Evolutionary conservation across 2,888 invertebrate species (phyloP), one percentile per base, ranked within the genome.

Genomic region (Dolichopus griseipennis): DNA sequence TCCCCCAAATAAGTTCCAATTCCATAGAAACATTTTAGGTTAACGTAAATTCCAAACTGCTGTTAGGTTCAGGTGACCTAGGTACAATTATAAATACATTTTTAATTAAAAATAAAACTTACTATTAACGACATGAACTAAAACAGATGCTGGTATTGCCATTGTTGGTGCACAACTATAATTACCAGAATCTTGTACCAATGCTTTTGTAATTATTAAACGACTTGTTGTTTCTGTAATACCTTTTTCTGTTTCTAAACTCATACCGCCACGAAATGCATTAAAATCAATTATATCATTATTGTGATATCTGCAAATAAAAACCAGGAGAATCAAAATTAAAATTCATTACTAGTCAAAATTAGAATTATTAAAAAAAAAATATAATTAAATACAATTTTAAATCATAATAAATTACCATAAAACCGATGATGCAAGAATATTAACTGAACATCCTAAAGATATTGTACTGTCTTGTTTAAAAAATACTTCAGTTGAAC

Each of bases 401-500:
- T 12, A 37, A 8, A 10, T 37, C 4, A 37, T 5, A 37, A 8
- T 37, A 37, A 37, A 12, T 37, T 84, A 88, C 89, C 89, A 89
- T 72, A 86, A 81, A 70, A 89, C 87, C 43, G 89, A 88, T 71
- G 89, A 88, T 69, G 92, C 92, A 81, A 93, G 92, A 75, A 92
- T 90, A 82, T 93, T 93, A 75, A 93, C 92, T 67, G 91, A 89
- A 81, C 93, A 93, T 69, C 92, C 92, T 78, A 93, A 84, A 74
- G 92, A 92, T 84, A 93, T 93, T 73, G 93, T 93, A 81, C 93
- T 93, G 75, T 93, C 93, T 79, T 90, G 91, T 84, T 92, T 93
- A 77, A 93, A 93, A 82, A 91, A 92, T 74, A 93, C 91, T 76
- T 93, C 93, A 75, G 90, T 88, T 64, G 92, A 90, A 71, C 93